Conservation (phyloP, 2,797 vertebrate species). For the Microctenopoma lineatum region DNA sequence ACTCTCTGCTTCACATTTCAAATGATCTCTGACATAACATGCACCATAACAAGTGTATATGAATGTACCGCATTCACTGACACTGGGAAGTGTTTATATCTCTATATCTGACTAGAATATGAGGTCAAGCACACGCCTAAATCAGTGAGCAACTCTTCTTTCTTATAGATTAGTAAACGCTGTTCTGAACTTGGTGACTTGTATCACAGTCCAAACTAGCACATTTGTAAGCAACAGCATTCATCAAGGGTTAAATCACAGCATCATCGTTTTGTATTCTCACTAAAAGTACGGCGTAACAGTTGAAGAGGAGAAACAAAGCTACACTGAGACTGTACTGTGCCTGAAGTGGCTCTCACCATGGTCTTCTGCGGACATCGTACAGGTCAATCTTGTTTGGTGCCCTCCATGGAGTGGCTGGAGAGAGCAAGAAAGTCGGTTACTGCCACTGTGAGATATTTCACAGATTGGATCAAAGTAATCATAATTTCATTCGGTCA, state of each 20-base stretch:
- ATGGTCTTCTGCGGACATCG: conserved; percentile 95
- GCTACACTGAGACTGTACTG: not conserved
- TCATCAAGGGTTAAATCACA: not conserved
- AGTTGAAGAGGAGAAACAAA: not conserved
- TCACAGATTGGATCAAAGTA: conserved; percentile 75
- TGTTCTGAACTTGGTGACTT: not conserved
- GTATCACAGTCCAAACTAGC: not conserved
- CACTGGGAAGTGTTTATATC: not conserved
- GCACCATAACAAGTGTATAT: not conserved
- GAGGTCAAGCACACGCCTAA: conserved; percentile 1
- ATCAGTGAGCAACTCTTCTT: not conserved
- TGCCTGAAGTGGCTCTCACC: conserved; percentile 83
- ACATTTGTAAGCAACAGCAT: not conserved
- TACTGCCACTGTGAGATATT: conserved; percentile 52
- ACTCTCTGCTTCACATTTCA: not conserved
- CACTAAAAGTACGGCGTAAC: not conserved
- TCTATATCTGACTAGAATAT: not conserved
- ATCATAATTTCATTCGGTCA: conserved; percentile 75
- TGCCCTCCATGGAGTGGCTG: conserved; percentile 96
- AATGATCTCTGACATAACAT: not conserved
- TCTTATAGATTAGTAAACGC: not conserved
- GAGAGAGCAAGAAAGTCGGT: conserved; percentile 52
- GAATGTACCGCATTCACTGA: not conserved
- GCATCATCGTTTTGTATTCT: not conserved
- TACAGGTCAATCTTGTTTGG: conserved; percentile 99